Evolutionary conservation across 2,888 invertebrate species (phyloP).

Genomic region (Drosophila percnosoma): DNA sequence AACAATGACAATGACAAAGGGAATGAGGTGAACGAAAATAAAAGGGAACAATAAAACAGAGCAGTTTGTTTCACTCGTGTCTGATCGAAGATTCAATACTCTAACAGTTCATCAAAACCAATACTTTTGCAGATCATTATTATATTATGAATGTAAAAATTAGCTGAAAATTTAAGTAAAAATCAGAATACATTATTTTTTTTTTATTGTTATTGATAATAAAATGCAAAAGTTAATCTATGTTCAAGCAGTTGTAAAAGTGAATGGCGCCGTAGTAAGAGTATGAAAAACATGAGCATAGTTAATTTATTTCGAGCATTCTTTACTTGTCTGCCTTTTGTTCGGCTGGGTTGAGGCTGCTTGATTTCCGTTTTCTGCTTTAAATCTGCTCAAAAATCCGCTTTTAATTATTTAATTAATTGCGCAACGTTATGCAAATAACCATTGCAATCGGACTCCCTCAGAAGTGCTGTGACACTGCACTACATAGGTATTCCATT

Average conservation of each 20-base stretch:
- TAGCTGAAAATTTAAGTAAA: background rate
- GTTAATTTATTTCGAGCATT: conserved; percentile 59
- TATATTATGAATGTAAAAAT: background rate
- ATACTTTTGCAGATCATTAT: background rate
- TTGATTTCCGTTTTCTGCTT: conserved; percentile 31
- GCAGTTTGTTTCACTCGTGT: background rate
- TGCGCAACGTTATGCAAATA: conserved; percentile 68
- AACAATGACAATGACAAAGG: conserved; percentile 53
- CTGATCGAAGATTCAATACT: conserved; percentile 28
- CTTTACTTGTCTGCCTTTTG: conserved; percentile 38
- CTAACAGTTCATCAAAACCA: background rate
- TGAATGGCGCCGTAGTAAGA: conserved; percentile 1
- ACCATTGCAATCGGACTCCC: background rate
- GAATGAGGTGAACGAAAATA: conserved; percentile 38
- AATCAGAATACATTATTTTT: background rate
- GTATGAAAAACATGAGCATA: conserved; percentile 44
- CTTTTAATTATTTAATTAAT: conserved; percentile 75
- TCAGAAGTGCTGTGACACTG: conserved; percentile 8
- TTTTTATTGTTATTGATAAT: background rate
- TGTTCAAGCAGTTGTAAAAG: background rate
- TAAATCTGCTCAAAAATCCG: conserved; percentile 55
- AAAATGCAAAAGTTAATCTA: background rate
- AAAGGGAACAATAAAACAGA: conserved; percentile 38
- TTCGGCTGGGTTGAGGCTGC: conserved; percentile 26
- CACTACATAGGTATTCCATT: background rate